These are phyloP conservation scores for Clarias laeviceps DNA, from an alignment of 2,797 vertebrate species.

Conservation along the genomic window DNA sequence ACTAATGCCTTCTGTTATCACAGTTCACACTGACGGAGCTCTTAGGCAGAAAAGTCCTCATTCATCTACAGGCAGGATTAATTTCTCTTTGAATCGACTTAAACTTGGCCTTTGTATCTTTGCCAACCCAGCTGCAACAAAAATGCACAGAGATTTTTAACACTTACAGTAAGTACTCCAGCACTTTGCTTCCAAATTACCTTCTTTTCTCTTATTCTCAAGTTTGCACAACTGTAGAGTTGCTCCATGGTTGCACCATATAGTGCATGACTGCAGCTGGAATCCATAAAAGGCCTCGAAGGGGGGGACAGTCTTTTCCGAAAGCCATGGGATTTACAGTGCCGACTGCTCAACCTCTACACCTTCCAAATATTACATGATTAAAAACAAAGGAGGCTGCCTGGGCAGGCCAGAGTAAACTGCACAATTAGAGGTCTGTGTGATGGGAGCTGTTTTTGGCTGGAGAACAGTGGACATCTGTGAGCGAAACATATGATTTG, in stretches of 20 bases:
- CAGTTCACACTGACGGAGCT: slow-evolving; percentile 7
- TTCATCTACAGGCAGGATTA: not conserved
- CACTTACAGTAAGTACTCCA: slow-evolving; percentile 24
- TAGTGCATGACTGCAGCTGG: slow-evolving; percentile 67
- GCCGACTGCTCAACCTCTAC: slow-evolving; percentile 64
- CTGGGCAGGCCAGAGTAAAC: slow-evolving; percentile 67
- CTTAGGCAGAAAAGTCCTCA: not conserved
- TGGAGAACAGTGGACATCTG: slow-evolving; percentile 66
- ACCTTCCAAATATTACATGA: slow-evolving; percentile 74
- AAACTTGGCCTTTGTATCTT: slow-evolving; percentile 7
- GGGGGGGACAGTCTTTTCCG: slow-evolving; percentile 55
- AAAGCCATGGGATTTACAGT: slow-evolving; percentile 68
- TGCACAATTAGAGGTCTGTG: slow-evolving; percentile 70
- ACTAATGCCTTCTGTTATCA: slow-evolving; percentile 9
- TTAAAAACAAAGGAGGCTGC: slow-evolving; percentile 70
- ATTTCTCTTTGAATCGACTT: slow-evolving; percentile 3
- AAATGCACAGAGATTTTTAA: slow-evolving; percentile 6
- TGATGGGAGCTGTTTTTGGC: slow-evolving; percentile 68
- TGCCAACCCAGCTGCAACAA: not conserved
- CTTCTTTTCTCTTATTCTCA: slow-evolving; percentile 3
- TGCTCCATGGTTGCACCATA: slow-evolving; percentile 56
- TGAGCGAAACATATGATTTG: slow-evolving; percentile 68
- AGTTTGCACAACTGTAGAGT: slow-evolving; percentile 24
- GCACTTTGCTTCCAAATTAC: slow-evolving; percentile 45
- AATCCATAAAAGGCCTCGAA: slow-evolving; percentile 71